phyloP scores from a whole-genome alignment of 2,888 invertebrate genomes.

The Abrostola triplasia region DNA sequence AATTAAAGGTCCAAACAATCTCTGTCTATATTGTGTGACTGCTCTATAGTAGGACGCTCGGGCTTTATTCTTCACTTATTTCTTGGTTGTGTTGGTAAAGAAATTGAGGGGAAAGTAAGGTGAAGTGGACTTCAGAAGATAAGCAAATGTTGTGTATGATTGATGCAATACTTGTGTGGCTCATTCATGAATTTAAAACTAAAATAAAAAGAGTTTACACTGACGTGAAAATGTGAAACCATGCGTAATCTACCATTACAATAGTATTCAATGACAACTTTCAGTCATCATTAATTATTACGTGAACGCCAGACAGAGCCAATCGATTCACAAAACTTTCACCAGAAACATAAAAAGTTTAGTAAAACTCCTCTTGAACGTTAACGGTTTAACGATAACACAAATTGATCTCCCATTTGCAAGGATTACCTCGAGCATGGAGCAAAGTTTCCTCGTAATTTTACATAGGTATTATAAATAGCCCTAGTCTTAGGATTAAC shows the following conservation, averaged over 20 bases:
- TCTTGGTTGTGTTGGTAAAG: slow-evolving; percentile 11
- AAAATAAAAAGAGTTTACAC: no score
- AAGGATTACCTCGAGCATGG: slow-evolving; percentile 19
- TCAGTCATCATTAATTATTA: no score
- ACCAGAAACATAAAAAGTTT: slow-evolving; percentile 20
- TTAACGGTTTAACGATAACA: slow-evolving; percentile 28
- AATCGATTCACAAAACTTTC: neutral
- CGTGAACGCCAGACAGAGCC: neutral
- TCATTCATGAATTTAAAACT: no score
- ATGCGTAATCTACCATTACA: no score
- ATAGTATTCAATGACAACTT: no score
- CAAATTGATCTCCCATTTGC: slow-evolving; percentile 36
- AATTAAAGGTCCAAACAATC: slow-evolving; percentile 62
- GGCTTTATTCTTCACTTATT: slow-evolving; percentile 7
- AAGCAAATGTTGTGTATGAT: neutral
- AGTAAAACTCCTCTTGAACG: slow-evolving; percentile 19
- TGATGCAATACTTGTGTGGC: neutral
- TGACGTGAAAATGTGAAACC: no score
- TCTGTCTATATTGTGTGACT: slow-evolving; percentile 47
- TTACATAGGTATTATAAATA: slow-evolving; percentile 43
- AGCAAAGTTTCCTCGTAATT: slow-evolving; percentile 27
- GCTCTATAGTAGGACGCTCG: slow-evolving; percentile 6
- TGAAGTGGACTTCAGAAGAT: neutral
- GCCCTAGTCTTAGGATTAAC: slow-evolving; percentile 29
- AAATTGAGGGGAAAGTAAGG: slow-evolving; percentile 3